A percentile compares a stretch with the other conserved stretches of the same genome.
Evolutionary conservation across 2,888 invertebrate genomes (phyloP).

Genomic region (Theretra japonica): DNA sequence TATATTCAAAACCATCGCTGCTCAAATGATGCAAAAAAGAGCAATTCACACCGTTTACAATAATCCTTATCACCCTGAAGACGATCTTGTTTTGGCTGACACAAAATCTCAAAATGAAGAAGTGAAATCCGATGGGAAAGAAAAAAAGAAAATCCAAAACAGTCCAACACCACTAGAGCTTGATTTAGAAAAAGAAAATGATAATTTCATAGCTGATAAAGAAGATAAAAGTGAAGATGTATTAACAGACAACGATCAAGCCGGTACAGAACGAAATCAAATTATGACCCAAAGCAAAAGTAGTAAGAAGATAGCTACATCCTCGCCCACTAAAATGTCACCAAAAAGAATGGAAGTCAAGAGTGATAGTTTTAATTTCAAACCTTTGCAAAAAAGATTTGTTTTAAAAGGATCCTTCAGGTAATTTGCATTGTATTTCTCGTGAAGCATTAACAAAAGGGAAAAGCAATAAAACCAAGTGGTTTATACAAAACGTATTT

Average conservation of each 20-base stretch:
- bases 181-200: slow-evolving; percentile 51
- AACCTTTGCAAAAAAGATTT: slow-evolving; percentile 43
- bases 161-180: slow-evolving; percentile 31
- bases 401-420: slow-evolving; percentile 23
- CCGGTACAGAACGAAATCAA: not conserved
- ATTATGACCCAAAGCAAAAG: not conserved
- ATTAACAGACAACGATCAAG: slow-evolving; percentile 37
- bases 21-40: slow-evolving; percentile 41
- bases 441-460: slow-evolving; percentile 1
- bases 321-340: not conserved
- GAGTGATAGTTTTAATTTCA: slow-evolving; percentile 36
- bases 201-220: slow-evolving; percentile 43
- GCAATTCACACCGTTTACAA: slow-evolving; percentile 38
- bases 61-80: slow-evolving; percentile 66
- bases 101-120: slow-evolving; percentile 32
- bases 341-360: not conserved
- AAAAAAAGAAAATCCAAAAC: slow-evolving; percentile 24
- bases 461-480: slow-evolving; percentile 20
- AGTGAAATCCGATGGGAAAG: not conserved
- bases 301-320: not conserved
- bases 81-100: slow-evolving; percentile 40
- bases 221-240: slow-evolving; percentile 41
- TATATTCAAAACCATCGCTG: slow-evolving; percentile 43
- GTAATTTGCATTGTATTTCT: slow-evolving; percentile 7
- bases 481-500: slow-evolving; percentile 19